Evolutionary conservation across 2,113 vertebrate genomes (phyloP).

Genomic region (Sturnira hondurensis): DNA sequence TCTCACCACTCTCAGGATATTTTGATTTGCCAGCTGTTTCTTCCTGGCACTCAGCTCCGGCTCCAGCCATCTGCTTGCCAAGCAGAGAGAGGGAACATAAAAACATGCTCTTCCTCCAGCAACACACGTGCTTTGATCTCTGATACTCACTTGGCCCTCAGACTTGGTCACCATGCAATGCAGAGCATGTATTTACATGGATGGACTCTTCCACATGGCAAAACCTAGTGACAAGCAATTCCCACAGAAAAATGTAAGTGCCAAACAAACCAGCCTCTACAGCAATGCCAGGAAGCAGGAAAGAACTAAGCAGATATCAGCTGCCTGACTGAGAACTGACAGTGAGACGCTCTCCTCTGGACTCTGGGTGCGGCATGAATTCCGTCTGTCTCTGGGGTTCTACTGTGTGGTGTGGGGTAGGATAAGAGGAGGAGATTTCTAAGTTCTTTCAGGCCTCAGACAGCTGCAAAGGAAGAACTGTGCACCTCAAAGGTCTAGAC

Average conservation of each 20-base stretch:
- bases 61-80: conserved; percentile 36
- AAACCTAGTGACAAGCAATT: neutral
- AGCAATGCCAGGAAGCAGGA: too few relatives aligned
- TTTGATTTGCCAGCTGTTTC: conserved; percentile 53
- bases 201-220: neutral
- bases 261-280: neutral
- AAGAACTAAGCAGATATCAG: accelerated
- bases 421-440: neutral
- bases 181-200: neutral
- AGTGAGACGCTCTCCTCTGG: neutral
- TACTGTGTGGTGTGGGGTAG: accelerated
- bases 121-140: neutral
- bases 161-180: neutral
- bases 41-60: neutral
- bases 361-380: accelerated
- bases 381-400: neutral
- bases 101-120: neutral
- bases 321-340: neutral
- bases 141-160: neutral
- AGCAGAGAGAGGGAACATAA: neutral
- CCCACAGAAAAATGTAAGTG: neutral
- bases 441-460: neutral
- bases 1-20: conserved; percentile 42
- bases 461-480: accelerated
- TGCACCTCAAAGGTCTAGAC: neutral